These are phyloP conservation scores for Melanotus villosus DNA, from an alignment of 2,888 invertebrate species.

Conservation along the genomic window DNA sequence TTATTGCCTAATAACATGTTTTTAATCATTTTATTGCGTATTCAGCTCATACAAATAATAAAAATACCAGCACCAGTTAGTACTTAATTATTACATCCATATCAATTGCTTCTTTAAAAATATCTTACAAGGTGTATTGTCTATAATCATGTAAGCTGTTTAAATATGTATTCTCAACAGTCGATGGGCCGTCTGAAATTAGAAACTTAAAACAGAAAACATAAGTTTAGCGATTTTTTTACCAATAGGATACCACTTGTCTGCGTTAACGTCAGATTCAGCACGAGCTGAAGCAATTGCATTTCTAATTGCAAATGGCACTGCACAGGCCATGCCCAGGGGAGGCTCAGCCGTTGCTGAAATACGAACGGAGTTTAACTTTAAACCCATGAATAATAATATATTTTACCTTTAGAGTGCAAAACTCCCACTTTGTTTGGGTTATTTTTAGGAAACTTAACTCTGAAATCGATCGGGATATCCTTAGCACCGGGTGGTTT, in stretches of 20 bases:
- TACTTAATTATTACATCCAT: no score
- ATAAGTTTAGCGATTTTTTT: no score
- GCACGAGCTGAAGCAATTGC: slow-evolving; percentile 57
- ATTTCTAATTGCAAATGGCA: slow-evolving; percentile 63
- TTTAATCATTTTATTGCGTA: no score
- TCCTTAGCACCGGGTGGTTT: slow-evolving; percentile 83
- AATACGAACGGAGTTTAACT: slow-evolving; percentile 47
- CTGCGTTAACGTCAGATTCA: slow-evolving; percentile 52
- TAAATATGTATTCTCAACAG: slow-evolving; percentile 41
- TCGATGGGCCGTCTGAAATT: slow-evolving; percentile 45
- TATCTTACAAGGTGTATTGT: slow-evolving; percentile 43
- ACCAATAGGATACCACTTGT: slow-evolving; percentile 59
- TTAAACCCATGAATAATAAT: no score
- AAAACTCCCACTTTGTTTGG: slow-evolving; percentile 78
- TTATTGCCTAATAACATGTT: no score
- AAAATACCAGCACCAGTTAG: no score
- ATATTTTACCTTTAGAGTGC: slow-evolving; percentile 79
- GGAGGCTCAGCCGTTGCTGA: slow-evolving; percentile 77
- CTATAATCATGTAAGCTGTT: slow-evolving; percentile 42
- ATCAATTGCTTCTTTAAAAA: no score
- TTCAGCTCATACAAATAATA: no score
- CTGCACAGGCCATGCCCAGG: slow-evolving; percentile 70
- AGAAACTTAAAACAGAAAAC: no score
- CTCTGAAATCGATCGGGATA: slow-evolving; percentile 82
- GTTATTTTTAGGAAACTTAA: slow-evolving; percentile 77